phyloP scores from a whole-genome alignment of 1,140 invertebrate species.

The Heliconius himera region DNA sequence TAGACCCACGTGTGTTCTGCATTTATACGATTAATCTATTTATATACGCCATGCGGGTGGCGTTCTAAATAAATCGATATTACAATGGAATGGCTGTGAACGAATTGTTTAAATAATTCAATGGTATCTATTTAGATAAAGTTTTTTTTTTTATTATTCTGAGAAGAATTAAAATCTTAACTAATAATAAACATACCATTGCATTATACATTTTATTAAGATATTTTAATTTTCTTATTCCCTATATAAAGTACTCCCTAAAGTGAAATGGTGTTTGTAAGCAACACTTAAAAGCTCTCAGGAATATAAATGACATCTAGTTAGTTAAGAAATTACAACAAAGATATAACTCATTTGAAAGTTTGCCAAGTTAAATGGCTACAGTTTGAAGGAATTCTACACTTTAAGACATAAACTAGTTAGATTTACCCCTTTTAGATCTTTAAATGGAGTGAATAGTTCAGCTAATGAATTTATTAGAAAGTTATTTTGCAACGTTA shows the following conservation, averaged over 20 bases:
- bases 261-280: not conserved
- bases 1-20: slow-evolving; percentile 17
- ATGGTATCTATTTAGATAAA: not conserved
- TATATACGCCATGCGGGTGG: slow-evolving; percentile 20
- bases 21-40: slow-evolving; percentile 28
- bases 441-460: not conserved
- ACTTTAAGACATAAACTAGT: not conserved
- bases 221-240: too few species aligned
- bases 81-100: not conserved
- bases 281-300: not conserved
- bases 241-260: too few species aligned
- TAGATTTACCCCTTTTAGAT: not conserved
- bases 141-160: not conserved
- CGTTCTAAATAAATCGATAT: not conserved
- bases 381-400: not conserved
- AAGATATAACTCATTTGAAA: not conserved
- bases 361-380: not conserved
- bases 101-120: not conserved
- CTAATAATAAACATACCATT: too few species aligned
- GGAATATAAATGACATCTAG: not conserved
- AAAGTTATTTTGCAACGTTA: not conserved
- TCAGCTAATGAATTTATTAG: not conserved
- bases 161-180: too few species aligned
- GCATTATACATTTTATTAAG: too few species aligned
- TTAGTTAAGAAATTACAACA: slow-evolving; percentile 3